phyloP scores from a whole-genome alignment of 2,113 vertebrate genomes.

The Trematocara zebra region DNA sequence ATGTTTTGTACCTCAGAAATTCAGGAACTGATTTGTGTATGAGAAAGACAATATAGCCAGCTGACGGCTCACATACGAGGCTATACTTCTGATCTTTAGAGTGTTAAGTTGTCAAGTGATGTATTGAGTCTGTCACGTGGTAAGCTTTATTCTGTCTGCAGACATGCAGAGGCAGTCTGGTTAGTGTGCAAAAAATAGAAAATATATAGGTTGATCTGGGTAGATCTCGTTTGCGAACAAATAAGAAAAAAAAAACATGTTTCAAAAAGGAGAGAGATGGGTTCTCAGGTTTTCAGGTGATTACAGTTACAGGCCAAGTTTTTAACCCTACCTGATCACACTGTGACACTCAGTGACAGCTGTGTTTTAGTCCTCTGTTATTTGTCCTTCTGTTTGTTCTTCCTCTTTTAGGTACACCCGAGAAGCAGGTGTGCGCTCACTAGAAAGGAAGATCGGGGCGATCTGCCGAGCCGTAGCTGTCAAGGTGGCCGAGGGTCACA shows the following conservation, averaged over 20 bases:
- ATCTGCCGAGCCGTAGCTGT: slow-evolving; percentile 94
- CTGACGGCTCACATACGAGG: background rate
- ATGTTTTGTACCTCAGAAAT: background rate
- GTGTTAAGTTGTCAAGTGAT: accelerated
- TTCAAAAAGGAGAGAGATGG: background rate
- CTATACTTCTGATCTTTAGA: background rate
- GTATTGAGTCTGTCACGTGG: background rate
- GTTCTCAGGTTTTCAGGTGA: background rate
- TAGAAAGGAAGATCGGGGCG: slow-evolving; percentile 89
- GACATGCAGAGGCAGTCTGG: accelerated
- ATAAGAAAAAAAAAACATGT: background rate
- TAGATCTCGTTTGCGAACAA: background rate
- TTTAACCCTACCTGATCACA: background rate
- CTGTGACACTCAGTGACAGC: background rate
- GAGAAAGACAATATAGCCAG: background rate
- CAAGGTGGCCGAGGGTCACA: slow-evolving; percentile 89
- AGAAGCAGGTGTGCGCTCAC: slow-evolving; percentile 93
- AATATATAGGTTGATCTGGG: background rate
- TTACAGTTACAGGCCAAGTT: background rate
- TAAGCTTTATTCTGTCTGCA: background rate
- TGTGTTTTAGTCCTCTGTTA: background rate
- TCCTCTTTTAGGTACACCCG: slow-evolving; percentile 80
- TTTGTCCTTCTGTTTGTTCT: background rate
- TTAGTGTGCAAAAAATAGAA: background rate
- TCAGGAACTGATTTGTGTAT: background rate